phyloP scores from a whole-genome alignment of 1,140 invertebrate genomes.

The Macrobrachium rosenbergii region DNA sequence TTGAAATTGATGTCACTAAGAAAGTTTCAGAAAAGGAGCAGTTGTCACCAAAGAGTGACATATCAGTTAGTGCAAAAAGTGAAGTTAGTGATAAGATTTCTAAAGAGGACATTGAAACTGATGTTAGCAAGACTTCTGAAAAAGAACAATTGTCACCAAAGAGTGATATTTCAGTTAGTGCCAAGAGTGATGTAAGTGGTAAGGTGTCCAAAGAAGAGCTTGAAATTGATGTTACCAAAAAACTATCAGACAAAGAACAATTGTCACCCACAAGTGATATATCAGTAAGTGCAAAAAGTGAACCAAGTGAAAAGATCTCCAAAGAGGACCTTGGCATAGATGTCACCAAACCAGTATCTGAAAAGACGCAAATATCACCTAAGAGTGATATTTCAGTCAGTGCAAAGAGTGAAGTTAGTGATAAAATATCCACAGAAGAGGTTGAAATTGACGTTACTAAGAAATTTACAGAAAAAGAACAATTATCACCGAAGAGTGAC shows the following conservation, averaged over 20 bases:
- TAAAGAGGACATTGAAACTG: constrained; percentile 48
- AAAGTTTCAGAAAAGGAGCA: constrained; percentile 64
- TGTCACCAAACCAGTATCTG: constrained; percentile 56
- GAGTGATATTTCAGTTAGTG: constrained; percentile 35
- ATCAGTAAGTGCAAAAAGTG: constrained; percentile 26
- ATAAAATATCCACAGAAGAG: constrained; percentile 14
- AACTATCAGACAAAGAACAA: constrained; percentile 60
- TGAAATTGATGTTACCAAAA: neutral
- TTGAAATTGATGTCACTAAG: constrained; percentile 27
- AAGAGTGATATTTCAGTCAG: constrained; percentile 40
- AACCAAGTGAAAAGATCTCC: constrained; percentile 27
- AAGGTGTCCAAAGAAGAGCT: too few relatives aligned
- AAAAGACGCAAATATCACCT: constrained; percentile 40
- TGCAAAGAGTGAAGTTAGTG: constrained; percentile 16
- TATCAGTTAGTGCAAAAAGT: constrained; percentile 31
- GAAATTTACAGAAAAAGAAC: constrained; percentile 62
- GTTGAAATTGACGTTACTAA: constrained; percentile 34
- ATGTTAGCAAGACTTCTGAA: constrained; percentile 6
- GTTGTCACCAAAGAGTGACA: constrained; percentile 38
- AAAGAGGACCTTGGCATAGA: constrained; percentile 68
- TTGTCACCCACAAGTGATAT: constrained; percentile 35
- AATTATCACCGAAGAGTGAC: constrained; percentile 51
- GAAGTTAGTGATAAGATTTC: constrained; percentile 55
- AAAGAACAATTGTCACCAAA: constrained; percentile 19
- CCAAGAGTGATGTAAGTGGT: constrained; percentile 25